Base-by-base conservation (phyloP, 1,140 invertebrate genomes). In the Drosophila sucinea region DNA sequence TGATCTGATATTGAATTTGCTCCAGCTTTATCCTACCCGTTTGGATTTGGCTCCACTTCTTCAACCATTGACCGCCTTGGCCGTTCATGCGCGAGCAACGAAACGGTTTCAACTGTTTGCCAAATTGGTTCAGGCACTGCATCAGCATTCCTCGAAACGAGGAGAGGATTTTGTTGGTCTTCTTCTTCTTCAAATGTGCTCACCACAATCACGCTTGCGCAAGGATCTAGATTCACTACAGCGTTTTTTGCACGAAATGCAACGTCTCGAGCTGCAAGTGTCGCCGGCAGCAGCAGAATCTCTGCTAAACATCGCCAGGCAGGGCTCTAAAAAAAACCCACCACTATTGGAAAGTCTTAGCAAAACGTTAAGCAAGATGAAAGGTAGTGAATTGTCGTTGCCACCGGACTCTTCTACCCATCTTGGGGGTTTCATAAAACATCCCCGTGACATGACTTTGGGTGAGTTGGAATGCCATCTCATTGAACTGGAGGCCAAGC, bases 381-480 rank as follows among this genome's bases (percentile, higher is more conserved):
- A 68, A 23, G 79, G 79, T 25, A 2, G 47, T 0, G 47, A 81
- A 57, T 57, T 91, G 6, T 27, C 51, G 3, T 40, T 85, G 56
- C 63, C 75, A 0, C 54, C 70, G 0, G 83, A 86, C 4, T 10
- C 64, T 3, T 17, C 63, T 10, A 51, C 57, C 3, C 60, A 41
- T 8, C 44, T 60, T 7, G 81, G 65, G 1, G 77, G 77, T 0
- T 87, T 90, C 32, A 81, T 90, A 27, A 85, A 87, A 56, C 91
- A 92, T 73, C 91, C 91, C 8, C 77, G 80, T 4, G 89, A 93
- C 55, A 94, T 94, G 94, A 90, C 73, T 27, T 10, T 91, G 0
- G 92, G 94, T 2, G 91, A 94, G 69, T 70, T 94, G 47, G 92
- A 94, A 71, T 91, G 86, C 60, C 93, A 94, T 81, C 73, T 94